These are phyloP conservation scores for Gastracanthus pulcherrimus DNA, from an alignment of 2,888 invertebrate genomes.

Conservation along the genomic window DNA sequence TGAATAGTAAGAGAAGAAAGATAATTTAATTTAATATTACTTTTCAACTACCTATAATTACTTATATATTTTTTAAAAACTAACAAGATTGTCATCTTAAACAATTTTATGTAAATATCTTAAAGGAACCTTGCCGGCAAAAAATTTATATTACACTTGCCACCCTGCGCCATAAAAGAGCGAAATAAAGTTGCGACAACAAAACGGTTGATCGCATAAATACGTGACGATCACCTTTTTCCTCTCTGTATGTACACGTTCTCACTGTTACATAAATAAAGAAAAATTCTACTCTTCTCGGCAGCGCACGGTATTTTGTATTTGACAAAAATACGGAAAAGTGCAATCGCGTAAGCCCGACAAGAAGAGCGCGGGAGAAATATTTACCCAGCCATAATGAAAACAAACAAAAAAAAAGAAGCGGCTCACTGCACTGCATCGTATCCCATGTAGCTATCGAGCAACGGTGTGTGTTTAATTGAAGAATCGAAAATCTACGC, in stretches of 20 bases:
- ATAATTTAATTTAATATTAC: too few species aligned
- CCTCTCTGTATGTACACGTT: neutral
- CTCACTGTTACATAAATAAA: too few species aligned
- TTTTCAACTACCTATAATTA: too few species aligned
- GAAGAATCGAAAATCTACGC: slow-evolving; percentile 41
- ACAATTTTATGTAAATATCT: too few species aligned
- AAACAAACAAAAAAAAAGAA: neutral
- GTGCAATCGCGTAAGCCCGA: neutral
- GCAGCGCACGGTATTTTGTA: too few species aligned
- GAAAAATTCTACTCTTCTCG: too few species aligned
- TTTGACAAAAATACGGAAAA: neutral
- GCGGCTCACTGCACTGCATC: neutral
- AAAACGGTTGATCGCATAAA: neutral
- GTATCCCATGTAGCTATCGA: neutral
- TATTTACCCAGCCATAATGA: slow-evolving; percentile 4
- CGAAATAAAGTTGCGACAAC: neutral
- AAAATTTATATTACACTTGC: too few species aligned
- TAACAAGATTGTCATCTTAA: too few species aligned
- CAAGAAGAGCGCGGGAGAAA: neutral
- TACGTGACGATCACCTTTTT: neutral
- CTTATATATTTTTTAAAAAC: too few species aligned
- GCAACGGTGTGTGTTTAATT: slow-evolving; percentile 4
- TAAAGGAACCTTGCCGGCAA: too few species aligned
- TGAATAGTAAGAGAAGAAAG: too few species aligned
- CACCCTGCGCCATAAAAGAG: too few species aligned